These are phyloP conservation scores for Diarsia mendica DNA, from an alignment of 2,888 invertebrate species.

Conservation along the genomic window DNA sequence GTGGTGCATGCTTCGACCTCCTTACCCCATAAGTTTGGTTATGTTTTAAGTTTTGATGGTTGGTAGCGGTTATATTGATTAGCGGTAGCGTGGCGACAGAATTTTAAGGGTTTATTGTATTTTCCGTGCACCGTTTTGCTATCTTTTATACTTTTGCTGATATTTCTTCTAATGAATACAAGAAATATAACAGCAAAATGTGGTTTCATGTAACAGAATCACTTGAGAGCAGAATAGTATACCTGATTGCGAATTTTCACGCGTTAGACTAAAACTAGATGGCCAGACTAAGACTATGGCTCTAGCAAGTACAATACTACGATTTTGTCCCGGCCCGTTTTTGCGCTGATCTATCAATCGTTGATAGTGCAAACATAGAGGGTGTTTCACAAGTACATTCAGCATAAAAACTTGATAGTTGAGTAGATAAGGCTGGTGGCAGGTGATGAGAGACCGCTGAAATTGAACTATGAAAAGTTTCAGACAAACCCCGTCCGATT, in stretches of 20 bases:
- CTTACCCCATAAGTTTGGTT: constrained; percentile 69
- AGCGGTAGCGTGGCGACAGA: constrained; percentile 20
- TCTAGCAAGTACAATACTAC: not conserved
- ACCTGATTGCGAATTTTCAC: no score
- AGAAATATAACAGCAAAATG: no score
- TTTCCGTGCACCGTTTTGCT: not conserved
- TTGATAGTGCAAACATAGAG: not conserved
- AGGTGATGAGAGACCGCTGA: not conserved
- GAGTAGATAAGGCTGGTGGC: not conserved
- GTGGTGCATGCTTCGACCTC: constrained; percentile 63
- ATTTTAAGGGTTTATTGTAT: no score
- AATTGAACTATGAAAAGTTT: not conserved
- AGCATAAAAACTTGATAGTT: not conserved
- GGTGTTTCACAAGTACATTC: not conserved
- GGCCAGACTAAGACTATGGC: not conserved
- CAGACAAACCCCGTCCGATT: no score
- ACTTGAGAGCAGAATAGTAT: no score
- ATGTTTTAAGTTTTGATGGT: constrained; percentile 62
- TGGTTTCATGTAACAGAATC: no score
- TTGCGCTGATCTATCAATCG: not conserved
- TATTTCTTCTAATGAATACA: no score
- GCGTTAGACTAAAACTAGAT: no score
- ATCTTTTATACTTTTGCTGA: no score
- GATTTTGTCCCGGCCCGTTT: not conserved
- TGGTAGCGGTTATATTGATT: not conserved